Evolutionary conservation across 2,888 invertebrate genomes (phyloP), one percentile per base, ranked within the genome.

Genomic region (Dicycla oo): DNA sequence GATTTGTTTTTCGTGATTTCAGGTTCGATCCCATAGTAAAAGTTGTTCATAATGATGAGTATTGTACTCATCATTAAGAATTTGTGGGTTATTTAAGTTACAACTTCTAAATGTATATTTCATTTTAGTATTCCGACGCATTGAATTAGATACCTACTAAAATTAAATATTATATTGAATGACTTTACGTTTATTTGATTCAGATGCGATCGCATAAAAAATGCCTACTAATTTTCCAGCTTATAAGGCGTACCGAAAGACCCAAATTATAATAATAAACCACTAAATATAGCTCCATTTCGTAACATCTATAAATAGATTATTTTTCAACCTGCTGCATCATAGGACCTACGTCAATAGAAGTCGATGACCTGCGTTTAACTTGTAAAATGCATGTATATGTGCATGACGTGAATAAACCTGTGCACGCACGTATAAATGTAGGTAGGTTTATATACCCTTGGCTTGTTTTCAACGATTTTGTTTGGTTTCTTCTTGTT

Each of bases 351-450:
- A 68, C 74, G 78, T 78, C 78, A 82, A 60, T 75, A 54, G 70
- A 73, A 73, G 84, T 84, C 82, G 56, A 72, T 79, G 79, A 85
- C 75, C 84, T 61, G 56, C 20, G 67, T 56, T 64, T 51, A 54
- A 51, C 56, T 56, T 34, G 67, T 57, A 34, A 53, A 57, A 43
- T 74, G 49, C 11, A 30, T 26, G 45, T 7, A 61, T 61, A 58
- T 54, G 40, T 60, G 47, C 23, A 43, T 51, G 15, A 54, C 49
- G 26, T 61, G 43, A 47, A 54, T 23, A 4, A 5, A 45, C 47
- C 69, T 49, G 13, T 68, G 57, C 40, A 43, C 15, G 26, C 26
- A 13, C 23, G 47, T 43, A 23, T 72, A 40, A 34, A 13, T 20
- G 23, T 47, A 43, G 26, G 6, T 34, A 38, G 57, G 56, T 62